These are phyloP conservation scores for Mareca strepera DNA, from an alignment of 2,797 vertebrate species.

Conservation along the genomic window DNA sequence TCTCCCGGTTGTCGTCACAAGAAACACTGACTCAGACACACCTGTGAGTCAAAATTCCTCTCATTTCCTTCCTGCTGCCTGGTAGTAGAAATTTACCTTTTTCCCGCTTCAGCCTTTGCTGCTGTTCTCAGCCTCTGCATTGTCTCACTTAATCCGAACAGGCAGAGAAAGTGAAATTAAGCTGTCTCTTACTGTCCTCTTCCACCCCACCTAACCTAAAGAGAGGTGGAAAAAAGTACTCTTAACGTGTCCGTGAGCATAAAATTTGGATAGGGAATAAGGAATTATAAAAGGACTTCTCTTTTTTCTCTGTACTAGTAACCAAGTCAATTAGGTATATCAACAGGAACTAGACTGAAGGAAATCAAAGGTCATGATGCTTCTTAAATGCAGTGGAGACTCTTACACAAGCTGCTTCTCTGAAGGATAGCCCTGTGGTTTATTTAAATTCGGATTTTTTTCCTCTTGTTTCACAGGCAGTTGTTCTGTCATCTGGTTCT, in stretches of 20 bases:
- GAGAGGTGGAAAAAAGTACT: not conserved
- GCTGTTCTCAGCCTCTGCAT: not conserved
- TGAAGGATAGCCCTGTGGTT: not conserved
- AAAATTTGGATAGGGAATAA: not conserved
- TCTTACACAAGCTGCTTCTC: not conserved
- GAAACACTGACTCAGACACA: constrained; percentile 34
- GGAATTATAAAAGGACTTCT: not conserved
- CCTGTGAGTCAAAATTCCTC: constrained; percentile 51
- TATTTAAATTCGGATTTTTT: constrained; percentile 33
- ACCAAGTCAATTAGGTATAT: not conserved
- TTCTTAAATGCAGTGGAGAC: not conserved
- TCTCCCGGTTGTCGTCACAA: constrained; percentile 16
- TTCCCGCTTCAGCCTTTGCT: constrained; percentile 19
- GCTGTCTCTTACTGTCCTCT: constrained; percentile 2
- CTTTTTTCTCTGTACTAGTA: not conserved
- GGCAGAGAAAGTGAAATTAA: constrained; percentile 10
- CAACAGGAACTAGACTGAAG: constrained; percentile 21
- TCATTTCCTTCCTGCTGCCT: constrained; percentile 26
- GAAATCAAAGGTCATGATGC: constrained; percentile 2
- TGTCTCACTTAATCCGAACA: not conserved
- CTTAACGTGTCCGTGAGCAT: not conserved
- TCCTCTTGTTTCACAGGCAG: not conserved
- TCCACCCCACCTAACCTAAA: not conserved
- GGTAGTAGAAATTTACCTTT: not conserved
- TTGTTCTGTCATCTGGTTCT: not conserved